phyloP scores from a whole-genome alignment of 2,797 vertebrate genomes.

The Chloroceryle amazona region DNA sequence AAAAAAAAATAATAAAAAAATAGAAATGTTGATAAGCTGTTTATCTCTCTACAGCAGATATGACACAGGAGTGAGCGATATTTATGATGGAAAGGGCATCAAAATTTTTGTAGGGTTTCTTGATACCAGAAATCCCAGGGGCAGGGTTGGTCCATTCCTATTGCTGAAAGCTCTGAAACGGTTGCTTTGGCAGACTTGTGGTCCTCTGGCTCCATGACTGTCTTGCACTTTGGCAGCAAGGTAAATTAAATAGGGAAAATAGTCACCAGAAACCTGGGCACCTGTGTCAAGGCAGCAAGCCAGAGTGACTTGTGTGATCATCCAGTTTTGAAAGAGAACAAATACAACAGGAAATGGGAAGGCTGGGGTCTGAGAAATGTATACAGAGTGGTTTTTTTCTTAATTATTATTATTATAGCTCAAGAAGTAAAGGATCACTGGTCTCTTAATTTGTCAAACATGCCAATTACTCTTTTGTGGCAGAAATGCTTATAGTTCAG shows the following conservation, averaged over 20 bases:
- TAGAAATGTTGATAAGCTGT: not conserved
- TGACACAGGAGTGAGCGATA: not conserved
- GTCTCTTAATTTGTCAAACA: not conserved
- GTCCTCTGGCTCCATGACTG: not conserved
- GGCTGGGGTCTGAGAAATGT: not conserved
- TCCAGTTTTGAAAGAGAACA: not conserved
- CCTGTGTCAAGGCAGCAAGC: not conserved
- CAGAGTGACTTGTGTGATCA: not conserved
- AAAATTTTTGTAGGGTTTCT: not conserved
- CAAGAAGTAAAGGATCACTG: not conserved
- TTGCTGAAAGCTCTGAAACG: not conserved
- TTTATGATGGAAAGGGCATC: not conserved
- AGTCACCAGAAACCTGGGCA: slow-evolving; percentile 15
- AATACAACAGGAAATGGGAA: not conserved
- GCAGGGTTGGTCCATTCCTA: not conserved
- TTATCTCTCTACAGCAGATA: not conserved
- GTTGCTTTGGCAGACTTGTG: not conserved
- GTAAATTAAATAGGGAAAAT: slow-evolving; percentile 35
- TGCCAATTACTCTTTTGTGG: not conserved
- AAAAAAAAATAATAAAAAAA: not conserved
- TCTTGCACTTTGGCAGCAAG: not conserved
- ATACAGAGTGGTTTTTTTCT: not conserved
- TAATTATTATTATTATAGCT: not conserved
- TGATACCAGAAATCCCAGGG: not conserved
- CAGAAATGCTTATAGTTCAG: not conserved